These are phyloP conservation scores for Pygoscelis adeliae DNA, from an alignment of 2,113 vertebrate genomes.

Conservation along the genomic window DNA sequence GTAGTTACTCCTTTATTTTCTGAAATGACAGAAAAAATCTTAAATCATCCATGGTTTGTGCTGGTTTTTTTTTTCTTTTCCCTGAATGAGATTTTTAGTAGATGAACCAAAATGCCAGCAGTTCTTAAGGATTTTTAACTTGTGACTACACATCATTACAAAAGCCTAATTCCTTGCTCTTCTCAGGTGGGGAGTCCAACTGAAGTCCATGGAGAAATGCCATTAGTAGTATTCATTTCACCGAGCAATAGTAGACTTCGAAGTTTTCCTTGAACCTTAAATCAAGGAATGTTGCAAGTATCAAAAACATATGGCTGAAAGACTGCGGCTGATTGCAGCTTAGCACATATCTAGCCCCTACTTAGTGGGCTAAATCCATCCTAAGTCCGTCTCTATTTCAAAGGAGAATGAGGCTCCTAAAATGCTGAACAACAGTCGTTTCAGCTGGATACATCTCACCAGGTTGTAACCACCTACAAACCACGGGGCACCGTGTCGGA, in stretches of 20 bases:
- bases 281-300: conserved; percentile 10
- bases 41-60: neutral
- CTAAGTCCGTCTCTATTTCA: neutral
- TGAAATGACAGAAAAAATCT: neutral
- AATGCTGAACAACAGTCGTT: neutral
- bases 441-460: neutral
- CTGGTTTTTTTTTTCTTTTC: rapidly evolving
- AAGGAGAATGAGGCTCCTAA: neutral
- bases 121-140: neutral
- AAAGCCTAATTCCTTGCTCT: neutral
- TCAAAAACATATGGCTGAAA: conserved; percentile 14
- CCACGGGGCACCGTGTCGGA: rapidly evolving
- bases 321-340: rapidly evolving
- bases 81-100: neutral
- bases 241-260: neutral
- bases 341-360: neutral
- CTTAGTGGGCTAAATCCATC: neutral
- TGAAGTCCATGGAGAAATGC: neutral
- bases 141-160: neutral
- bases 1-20: neutral
- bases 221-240: conserved; percentile 27
- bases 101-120: neutral
- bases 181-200: neutral
- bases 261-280: conserved; percentile 32
- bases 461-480: neutral